phyloP scores from a whole-genome alignment of 2,888 invertebrate species.

The Euclidia mi region DNA sequence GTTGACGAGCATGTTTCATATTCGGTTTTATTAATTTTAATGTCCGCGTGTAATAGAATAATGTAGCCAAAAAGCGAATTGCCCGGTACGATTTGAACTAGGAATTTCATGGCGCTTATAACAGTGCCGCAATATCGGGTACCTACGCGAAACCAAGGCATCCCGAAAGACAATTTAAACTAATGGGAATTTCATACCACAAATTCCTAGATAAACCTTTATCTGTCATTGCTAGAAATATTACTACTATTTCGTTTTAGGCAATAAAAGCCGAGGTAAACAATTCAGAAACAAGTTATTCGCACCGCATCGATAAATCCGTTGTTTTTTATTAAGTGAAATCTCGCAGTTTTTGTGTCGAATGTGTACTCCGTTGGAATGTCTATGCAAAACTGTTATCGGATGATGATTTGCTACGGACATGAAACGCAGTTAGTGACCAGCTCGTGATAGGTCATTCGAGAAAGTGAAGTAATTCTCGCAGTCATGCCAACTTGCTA shows the following conservation, averaged over 20 bases:
- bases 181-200: too few relatives aligned
- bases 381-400: conserved; percentile 49
- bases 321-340: conserved; percentile 11
- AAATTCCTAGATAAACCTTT: too few relatives aligned
- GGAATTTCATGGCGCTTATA: too few relatives aligned
- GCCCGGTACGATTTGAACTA: too few relatives aligned
- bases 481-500: conserved; percentile 43
- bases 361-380: conserved; percentile 19
- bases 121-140: too few relatives aligned
- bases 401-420: conserved; percentile 54
- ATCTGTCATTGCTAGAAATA: too few relatives aligned
- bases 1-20: conserved; percentile 24
- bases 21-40: neutral
- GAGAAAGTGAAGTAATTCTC: conserved; percentile 71
- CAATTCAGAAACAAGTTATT: neutral
- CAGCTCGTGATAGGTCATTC: conserved; percentile 78
- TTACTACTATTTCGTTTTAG: too few relatives aligned
- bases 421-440: conserved; percentile 61
- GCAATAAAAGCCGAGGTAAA: too few relatives aligned
- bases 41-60: neutral
- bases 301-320: neutral
- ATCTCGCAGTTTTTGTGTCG: conserved; percentile 3
- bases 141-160: too few relatives aligned
- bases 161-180: too few relatives aligned
- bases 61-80: too few relatives aligned